Evolutionary conservation across 2,797 vertebrate genomes (phyloP).

Genomic region (Acestrorhynchus altus): DNA sequence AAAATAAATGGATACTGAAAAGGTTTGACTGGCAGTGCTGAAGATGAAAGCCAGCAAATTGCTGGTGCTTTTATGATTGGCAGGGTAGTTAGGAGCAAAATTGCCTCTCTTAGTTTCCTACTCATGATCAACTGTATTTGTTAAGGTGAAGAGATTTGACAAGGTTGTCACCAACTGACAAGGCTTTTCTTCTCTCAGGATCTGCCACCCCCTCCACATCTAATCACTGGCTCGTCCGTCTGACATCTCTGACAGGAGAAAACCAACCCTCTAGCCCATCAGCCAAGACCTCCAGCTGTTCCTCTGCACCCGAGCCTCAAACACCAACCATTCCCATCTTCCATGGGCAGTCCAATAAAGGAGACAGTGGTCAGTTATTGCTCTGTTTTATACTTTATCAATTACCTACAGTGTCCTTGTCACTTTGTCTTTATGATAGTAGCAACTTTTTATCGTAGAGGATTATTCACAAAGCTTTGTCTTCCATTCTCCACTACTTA

Average conservation of each 20-base stretch:
- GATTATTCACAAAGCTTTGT: too few species aligned
- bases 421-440: not conserved
- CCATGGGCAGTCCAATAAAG: conserved; percentile 62
- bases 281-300: conserved; percentile 68
- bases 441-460: too few species aligned
- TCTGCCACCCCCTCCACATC: conserved; percentile 83
- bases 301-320: conserved; percentile 67
- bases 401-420: not conserved
- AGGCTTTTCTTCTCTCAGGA: conserved; percentile 68
- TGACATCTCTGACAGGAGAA: conserved; percentile 77
- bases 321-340: conserved; percentile 73
- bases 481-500: conserved; percentile 58
- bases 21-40: not conserved
- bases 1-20: not conserved
- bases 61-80: not conserved
- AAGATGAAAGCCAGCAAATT: not conserved
- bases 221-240: conserved; percentile 88
- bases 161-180: not conserved
- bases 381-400: not conserved
- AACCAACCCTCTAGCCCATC: conserved; percentile 67
- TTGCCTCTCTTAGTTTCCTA: not conserved
- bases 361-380: conserved; percentile 75
- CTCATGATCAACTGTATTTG: not conserved
- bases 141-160: not conserved
- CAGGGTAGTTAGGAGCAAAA: not conserved